Conservation (phyloP, 2,113 vertebrate species). For the Pseudonaja textilis region DNA sequence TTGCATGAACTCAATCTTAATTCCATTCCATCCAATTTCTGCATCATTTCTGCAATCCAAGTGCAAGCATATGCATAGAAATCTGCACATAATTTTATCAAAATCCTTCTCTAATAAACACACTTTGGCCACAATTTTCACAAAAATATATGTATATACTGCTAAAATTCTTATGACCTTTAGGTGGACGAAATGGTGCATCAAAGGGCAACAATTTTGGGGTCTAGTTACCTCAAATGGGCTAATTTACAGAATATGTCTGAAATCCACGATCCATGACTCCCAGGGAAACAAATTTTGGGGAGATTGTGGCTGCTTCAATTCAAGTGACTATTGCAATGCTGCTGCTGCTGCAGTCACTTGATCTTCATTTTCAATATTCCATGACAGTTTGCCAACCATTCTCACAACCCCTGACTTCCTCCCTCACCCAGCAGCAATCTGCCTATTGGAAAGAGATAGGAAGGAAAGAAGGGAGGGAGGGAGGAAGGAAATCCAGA, state of each 20-base stretch:
- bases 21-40: neutral
- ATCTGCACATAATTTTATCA: neutral
- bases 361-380: neutral
- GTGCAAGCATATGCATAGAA: neutral
- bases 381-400: neutral
- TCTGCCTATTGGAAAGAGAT: neutral
- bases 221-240: neutral
- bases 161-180: neutral
- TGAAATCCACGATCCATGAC: neutral
- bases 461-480: neutral
- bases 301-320: neutral
- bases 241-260: neutral
- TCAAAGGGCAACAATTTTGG: neutral
- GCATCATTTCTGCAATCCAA: neutral
- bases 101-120: neutral
- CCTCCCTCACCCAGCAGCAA: neutral
- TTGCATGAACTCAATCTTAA: neutral
- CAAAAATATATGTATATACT: neutral
- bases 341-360: neutral
- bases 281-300: neutral
- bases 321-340: neutral
- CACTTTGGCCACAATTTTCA: neutral
- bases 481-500: neutral
- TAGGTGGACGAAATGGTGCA: neutral
- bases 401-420: neutral